A percentile compares a stretch with the other conserved stretches of the same genome.
Evolutionary conservation across 2,113 vertebrate genomes (phyloP).

Genomic region (Bubalus kerabau): DNA sequence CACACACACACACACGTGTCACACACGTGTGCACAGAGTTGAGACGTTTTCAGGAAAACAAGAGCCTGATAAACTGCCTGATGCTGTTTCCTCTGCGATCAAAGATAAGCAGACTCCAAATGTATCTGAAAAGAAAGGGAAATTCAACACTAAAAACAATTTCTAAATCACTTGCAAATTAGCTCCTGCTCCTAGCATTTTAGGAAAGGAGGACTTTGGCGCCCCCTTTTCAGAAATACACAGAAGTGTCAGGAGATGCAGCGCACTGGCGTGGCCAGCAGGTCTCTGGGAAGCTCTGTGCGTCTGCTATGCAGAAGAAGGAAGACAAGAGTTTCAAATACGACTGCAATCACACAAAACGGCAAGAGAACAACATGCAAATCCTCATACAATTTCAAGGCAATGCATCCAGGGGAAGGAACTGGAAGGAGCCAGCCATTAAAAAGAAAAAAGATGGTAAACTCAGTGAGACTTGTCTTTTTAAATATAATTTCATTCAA

Average conservation of each 20-base stretch:
- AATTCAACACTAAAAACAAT: conserved; percentile 51
- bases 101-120: conserved; percentile 34
- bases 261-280: neutral
- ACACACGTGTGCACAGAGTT: neutral
- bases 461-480: neutral
- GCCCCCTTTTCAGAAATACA: conserved; percentile 46
- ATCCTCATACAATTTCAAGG: neutral
- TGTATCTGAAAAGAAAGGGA: conserved; percentile 34
- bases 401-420: neutral
- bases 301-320: neutral
- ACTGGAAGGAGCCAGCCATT: neutral
- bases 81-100: neutral
- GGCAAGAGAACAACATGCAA: neutral
- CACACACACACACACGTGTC: neutral
- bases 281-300: neutral
- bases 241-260: neutral
- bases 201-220: conserved; percentile 40
- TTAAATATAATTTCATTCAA: neutral
- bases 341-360: neutral
- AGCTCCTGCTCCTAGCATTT: neutral
- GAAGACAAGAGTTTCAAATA: neutral
- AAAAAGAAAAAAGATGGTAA: neutral
- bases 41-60: neutral
- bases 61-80: neutral
- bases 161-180: conserved; percentile 32